Percentiles rank a stretch among this genome's conserved stretches.
These are phyloP conservation scores for Tyrannus savana DNA, from an alignment of 2,113 vertebrate species.

Conservation along the genomic window DNA sequence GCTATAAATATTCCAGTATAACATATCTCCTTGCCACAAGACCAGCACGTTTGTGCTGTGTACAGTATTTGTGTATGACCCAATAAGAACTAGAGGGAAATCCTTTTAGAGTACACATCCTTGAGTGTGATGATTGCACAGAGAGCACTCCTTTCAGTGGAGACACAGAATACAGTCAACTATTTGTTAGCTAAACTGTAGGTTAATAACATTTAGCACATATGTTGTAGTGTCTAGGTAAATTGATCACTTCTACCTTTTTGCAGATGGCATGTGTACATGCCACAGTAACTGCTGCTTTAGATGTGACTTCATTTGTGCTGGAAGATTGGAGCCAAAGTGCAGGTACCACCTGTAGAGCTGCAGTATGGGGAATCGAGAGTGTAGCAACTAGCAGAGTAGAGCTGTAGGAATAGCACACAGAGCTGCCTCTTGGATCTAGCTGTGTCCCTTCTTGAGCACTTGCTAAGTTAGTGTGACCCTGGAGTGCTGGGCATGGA, in stretches of 20 bases:
- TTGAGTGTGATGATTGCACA: background rate
- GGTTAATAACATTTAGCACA: background rate
- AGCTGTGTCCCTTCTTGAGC: background rate
- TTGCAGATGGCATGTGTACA: background rate
- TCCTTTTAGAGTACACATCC: background rate
- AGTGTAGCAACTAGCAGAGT: background rate
- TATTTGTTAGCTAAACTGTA: background rate
- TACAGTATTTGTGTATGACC: background rate
- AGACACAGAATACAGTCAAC: background rate
- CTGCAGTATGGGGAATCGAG: background rate
- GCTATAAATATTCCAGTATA: background rate
- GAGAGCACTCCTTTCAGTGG: background rate
- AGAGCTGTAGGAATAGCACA: background rate
- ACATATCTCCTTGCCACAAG: background rate
- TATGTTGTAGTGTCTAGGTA: background rate
- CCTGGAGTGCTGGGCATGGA: background rate
- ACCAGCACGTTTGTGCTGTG: background rate
- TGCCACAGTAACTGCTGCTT: background rate
- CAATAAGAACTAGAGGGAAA: background rate
- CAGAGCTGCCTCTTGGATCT: fast-evolving
- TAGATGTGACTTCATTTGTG: background rate
- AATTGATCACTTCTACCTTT: background rate
- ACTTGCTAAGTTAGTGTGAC: background rate
- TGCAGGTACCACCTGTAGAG: background rate
- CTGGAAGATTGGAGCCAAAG: background rate